phyloP scores from a whole-genome alignment of 2,113 vertebrate genomes.

The Pachyramphus minor region DNA sequence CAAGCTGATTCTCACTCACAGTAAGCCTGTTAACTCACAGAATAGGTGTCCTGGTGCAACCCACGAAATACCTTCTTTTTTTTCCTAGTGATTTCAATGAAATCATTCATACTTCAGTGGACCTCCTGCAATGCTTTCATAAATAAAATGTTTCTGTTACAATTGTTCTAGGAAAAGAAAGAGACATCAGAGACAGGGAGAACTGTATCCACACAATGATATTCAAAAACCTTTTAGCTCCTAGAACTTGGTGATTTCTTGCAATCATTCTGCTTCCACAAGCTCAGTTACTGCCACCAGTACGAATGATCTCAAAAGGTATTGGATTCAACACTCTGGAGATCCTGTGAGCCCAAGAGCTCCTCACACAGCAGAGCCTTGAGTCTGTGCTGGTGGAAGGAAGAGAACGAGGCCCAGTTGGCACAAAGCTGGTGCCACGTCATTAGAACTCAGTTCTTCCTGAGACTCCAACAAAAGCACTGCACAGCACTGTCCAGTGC shows the following conservation, averaged over 20 bases:
- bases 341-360: neutral
- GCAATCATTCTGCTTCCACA: neutral
- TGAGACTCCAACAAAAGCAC: neutral
- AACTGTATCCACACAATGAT: neutral
- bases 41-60: neutral
- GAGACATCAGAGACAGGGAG: neutral
- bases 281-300: neutral
- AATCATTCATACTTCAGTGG: neutral
- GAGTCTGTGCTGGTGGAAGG: too few relatives aligned
- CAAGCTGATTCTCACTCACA: neutral
- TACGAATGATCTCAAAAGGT: neutral
- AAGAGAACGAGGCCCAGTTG: fast-evolving
- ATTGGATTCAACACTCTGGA: neutral
- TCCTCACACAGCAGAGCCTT: neutral
- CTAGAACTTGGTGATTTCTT: neutral
- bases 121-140: neutral
- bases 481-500: neutral
- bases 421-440: fast-evolving
- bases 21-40: neutral
- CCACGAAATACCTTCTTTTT: neutral
- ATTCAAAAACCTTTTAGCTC: neutral
- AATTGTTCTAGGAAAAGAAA: neutral
- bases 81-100: neutral
- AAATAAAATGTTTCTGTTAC: neutral
- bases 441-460: neutral